Percentiles rank a stretch among this genome's conserved stretches.
These are phyloP conservation scores for Acleris sparsana DNA, from an alignment of 2,888 invertebrate species.

Conservation along the genomic window DNA sequence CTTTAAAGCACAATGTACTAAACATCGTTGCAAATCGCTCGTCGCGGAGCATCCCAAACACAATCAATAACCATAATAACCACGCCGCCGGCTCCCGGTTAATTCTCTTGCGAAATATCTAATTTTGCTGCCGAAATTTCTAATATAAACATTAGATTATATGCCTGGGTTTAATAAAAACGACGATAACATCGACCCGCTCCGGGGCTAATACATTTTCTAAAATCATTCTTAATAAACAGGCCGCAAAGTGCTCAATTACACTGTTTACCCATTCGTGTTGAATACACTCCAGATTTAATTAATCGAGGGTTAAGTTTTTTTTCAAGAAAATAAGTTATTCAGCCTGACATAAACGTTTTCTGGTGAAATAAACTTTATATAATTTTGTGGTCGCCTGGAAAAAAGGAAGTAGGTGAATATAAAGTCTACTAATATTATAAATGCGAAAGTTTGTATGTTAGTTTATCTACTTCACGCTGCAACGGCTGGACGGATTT, in stretches of 20 bases:
- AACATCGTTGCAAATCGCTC: slow-evolving; percentile 42
- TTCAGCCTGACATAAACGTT: too few relatives aligned
- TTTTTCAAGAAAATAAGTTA: too few relatives aligned
- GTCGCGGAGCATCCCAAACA: slow-evolving; percentile 52
- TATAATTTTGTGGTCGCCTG: too few relatives aligned
- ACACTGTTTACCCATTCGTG: neutral
- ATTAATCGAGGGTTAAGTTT: too few relatives aligned
- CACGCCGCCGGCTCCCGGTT: slow-evolving; percentile 38
- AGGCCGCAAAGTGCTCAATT: slow-evolving; percentile 37
- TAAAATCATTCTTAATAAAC: slow-evolving; percentile 52
- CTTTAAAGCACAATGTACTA: slow-evolving; percentile 23
- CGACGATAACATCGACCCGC: slow-evolving; percentile 45
- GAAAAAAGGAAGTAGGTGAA: too few relatives aligned
- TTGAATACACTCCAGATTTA: too few relatives aligned
- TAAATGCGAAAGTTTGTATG: too few relatives aligned
- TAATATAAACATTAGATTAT: slow-evolving; percentile 39
- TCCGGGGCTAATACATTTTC: slow-evolving; percentile 46
- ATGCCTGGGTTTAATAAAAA: slow-evolving; percentile 31
- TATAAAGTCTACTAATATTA: too few relatives aligned
- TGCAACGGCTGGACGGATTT: too few relatives aligned
- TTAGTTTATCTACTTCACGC: too few relatives aligned
- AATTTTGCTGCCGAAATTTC: slow-evolving; percentile 37
- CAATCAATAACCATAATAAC: slow-evolving; percentile 54
- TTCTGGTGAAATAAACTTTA: too few relatives aligned
- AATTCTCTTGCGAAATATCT: slow-evolving; percentile 36